These are phyloP conservation scores for Bubo scandiacus DNA, from an alignment of 2,113 vertebrate genomes.

Conservation along the genomic window DNA sequence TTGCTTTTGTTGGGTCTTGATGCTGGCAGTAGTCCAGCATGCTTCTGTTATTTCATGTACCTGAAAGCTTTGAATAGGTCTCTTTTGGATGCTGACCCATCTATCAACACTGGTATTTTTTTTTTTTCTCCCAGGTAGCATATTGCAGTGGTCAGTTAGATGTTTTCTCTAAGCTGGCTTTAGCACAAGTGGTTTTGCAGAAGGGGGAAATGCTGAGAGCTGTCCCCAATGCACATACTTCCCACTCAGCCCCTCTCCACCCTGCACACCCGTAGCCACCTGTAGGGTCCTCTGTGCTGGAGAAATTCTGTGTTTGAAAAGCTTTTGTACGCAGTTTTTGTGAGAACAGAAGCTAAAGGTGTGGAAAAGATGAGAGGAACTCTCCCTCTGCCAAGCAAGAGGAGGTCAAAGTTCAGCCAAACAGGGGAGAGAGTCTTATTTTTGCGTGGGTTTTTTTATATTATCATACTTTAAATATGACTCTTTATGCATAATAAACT, in stretches of 20 bases:
- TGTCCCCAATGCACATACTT: fast-evolving
- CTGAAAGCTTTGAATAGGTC: not conserved
- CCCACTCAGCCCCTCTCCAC: not conserved
- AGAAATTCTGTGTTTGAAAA: not conserved
- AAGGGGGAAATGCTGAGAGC: not conserved
- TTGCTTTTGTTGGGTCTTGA: not conserved
- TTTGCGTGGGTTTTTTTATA: not conserved
- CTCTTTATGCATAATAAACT: not conserved
- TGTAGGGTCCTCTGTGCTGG: not conserved
- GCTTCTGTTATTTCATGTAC: not conserved
- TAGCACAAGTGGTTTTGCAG: not conserved
- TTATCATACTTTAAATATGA: not conserved
- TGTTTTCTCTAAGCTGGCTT: not conserved
- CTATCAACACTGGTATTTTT: not conserved
- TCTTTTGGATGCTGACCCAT: not conserved
- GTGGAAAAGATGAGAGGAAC: not conserved
- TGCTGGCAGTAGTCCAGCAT: not conserved
- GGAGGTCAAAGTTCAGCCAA: not conserved
- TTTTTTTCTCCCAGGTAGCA: not conserved
- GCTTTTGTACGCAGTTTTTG: not conserved
- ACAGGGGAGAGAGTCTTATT: not conserved
- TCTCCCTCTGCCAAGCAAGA: not conserved
- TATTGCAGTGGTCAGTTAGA: not conserved
- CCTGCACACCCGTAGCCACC: fast-evolving
- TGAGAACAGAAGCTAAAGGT: not conserved